Base-by-base conservation (phyloP, 2,888 invertebrate species). In the Lymantria dispar region DNA sequence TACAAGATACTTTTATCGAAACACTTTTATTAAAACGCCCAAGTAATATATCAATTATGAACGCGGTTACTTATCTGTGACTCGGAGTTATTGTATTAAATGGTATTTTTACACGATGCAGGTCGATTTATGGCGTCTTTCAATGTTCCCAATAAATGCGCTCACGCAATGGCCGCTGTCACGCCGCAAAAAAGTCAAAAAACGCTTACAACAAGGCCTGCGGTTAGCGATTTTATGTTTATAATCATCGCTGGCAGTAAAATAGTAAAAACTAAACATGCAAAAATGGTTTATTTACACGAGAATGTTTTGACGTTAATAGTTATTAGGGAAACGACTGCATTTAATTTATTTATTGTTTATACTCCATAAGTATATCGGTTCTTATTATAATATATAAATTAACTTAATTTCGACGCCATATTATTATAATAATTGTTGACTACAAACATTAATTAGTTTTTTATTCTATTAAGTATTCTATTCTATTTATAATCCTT, bases 161-260 rank as follows among this genome's bases (percentile, higher is more conserved):
- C 72, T 70, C 83, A 85, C 83, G 84, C 84, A 76, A 83, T 63
- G 65, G 64, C 63, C 66, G 70, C 73, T 75, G 75, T 73, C 74
- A 72, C 67, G 73, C 60, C 54, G 69, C 60, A 73, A 71, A 73
- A 71, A 68, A 5, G 2, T 5, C 62, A 78, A 72, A 57, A 74
- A 76, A 77, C 66, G 69, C 67, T 49, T 56, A 61, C 63, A 73
- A 78, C 76, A 78, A 72, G 76, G 75, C 78, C 77, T 74, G 81
- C 79, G 80, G 81, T 80, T 71, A 72, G 78, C 79, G 69, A 76
- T 81, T 78, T 80, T 76, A 79, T 81, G 77, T 81, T 78, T 76
- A 77, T 79, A 79, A 78, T 80, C 72, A 74, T 76, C 67, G 66
- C 66, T 66, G 58, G 70, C 68, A 69, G 67, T 70, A 74, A 70